These are phyloP conservation scores for Coregonus suidteri DNA, from an alignment of 2,797 vertebrate species.

Conservation along the genomic window DNA sequence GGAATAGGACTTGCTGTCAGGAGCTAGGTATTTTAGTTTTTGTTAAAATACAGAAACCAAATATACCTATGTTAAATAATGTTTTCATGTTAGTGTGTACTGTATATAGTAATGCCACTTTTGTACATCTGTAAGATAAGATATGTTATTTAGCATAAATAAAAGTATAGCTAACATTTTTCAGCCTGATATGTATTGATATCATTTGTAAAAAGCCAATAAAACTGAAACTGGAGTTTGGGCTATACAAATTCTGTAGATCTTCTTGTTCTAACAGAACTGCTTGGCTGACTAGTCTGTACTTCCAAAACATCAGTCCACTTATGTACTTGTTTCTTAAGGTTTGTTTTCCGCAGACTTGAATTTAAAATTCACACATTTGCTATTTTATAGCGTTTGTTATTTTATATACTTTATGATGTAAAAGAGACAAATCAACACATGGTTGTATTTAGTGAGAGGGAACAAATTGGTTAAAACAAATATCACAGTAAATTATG, in stretches of 20 bases:
- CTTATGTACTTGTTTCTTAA: not conserved
- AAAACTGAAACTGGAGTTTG: not conserved
- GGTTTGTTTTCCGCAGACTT: not conserved
- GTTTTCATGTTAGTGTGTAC: not conserved
- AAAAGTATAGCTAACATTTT: slow-evolving; percentile 2
- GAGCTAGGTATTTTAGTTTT: not conserved
- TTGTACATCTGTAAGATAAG: slow-evolving; percentile 10
- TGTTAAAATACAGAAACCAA: not conserved
- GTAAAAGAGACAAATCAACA: not conserved
- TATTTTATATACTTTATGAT: not conserved
- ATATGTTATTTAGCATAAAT: not conserved
- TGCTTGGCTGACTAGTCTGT: not conserved
- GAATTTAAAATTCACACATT: not conserved
- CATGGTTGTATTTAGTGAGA: not conserved
- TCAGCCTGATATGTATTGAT: not conserved
- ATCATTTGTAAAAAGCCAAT: not conserved
- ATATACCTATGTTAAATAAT: not conserved
- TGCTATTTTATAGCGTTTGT: not conserved
- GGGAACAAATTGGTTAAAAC: not conserved
- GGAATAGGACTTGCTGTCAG: not conserved
- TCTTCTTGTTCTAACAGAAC: not conserved
- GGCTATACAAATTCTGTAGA: not conserved
- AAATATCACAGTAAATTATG: not conserved
- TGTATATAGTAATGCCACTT: not conserved
- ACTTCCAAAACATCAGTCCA: not conserved